Base-by-base conservation (phyloP, 2,888 invertebrate genomes). In the Fabriciana adippe region DNA sequence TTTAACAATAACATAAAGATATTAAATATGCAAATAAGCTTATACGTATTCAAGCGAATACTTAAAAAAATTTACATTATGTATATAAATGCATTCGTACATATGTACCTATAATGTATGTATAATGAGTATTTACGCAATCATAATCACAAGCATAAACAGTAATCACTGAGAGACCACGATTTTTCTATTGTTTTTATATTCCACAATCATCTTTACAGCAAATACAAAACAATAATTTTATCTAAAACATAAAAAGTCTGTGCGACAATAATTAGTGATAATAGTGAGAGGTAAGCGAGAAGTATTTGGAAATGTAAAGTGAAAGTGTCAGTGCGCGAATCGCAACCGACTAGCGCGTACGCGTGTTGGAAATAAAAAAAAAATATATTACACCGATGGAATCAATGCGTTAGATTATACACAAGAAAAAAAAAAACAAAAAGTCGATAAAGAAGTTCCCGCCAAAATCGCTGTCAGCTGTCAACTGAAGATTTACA, bases 281-380 rank as follows among this genome's bases (percentile, higher is more conserved):
- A 61, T 73, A 73, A 66, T 75, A 75, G 79, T 79, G 79, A 79
- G 79, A 76, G 77, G 77, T 68, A 61, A 18, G 13, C 70, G 41
- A 51, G 56, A 74, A 69, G 74, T 70, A 64, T 16, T 47, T 26
- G 59, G 47, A 73, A 78, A 80, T 84, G 88, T 85, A 88, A 88
- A 88, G 87, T 86, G 75, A 76, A 88, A 88, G 87, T 86, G 75
- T 76, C 81, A 87, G 87, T 88, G 80, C 76, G 70, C 70, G 63
- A 56, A 57, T 67, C 60, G 59, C 41, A 64, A 47, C 70, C 56
- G 68, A 41, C 55, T 64, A 31, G 80, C 76, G 80, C 78, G 69
- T 73, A 74, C 81, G 80, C 72, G 72, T 79, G 68, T 72, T 67
- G 75, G 78, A 81, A 78, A 75, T 69, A 73, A 21, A 74, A 48